Evolutionary conservation across 2,113 vertebrate genomes (phyloP).

Genomic region (Rhegmatorhina hoffmannsi): DNA sequence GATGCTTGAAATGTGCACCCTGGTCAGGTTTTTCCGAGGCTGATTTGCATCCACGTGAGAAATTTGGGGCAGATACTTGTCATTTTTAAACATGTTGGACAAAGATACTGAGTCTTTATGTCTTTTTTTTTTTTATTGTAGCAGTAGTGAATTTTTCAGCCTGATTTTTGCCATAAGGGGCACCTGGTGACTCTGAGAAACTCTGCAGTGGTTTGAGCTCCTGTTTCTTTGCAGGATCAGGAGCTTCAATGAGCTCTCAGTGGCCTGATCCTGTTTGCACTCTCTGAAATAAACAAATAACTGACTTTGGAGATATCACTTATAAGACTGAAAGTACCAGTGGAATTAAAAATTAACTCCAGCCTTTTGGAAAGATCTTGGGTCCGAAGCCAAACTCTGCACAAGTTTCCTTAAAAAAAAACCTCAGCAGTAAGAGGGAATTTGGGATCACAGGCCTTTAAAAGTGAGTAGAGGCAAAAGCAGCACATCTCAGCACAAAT

Average conservation of each 20-base stretch:
- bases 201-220: background rate
- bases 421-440: background rate
- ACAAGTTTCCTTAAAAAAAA: background rate
- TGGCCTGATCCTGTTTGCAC: background rate
- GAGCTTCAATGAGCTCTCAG: slow-evolving; percentile 9
- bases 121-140: background rate
- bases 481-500: background rate
- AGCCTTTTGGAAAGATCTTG: background rate
- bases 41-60: background rate
- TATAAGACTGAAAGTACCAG: background rate
- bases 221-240: background rate
- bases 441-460: background rate
- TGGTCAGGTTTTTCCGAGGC: background rate
- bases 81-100: slow-evolving; percentile 5
- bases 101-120: background rate
- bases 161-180: slow-evolving; percentile 26
- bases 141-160: background rate
- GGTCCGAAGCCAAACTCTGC: background rate
- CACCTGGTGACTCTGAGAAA: background rate
- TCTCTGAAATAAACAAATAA: background rate
- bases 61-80: slow-evolving; percentile 21
- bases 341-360: background rate
- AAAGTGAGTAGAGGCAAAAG: background rate
- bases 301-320: background rate
- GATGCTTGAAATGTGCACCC: background rate